Conservation (phyloP, 2,888 invertebrate species). For the Hypercompe scribonia region DNA sequence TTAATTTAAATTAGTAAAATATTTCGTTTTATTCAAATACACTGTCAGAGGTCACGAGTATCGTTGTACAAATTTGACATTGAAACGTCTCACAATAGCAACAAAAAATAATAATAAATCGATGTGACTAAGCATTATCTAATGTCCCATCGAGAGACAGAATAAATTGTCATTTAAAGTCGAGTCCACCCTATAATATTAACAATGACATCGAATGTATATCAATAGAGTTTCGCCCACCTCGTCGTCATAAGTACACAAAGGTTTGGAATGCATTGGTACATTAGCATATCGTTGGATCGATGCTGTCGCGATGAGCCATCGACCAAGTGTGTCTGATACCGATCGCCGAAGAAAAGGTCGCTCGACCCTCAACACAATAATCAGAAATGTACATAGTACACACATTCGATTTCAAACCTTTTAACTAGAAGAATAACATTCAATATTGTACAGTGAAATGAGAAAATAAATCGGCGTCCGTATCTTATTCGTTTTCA, state of each 20-base stretch:
- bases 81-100: slow-evolving; percentile 48
- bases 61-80: slow-evolving; percentile 55
- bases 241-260: slow-evolving; percentile 84
- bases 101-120: slow-evolving; percentile 57
- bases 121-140: slow-evolving; percentile 74
- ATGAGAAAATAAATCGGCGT: slow-evolving; percentile 48
- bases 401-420: slow-evolving; percentile 51
- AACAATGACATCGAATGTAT: slow-evolving; percentile 81
- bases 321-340: slow-evolving; percentile 76
- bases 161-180: slow-evolving; percentile 83
- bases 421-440: slow-evolving; percentile 48
- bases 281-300: slow-evolving; percentile 81
- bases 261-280: slow-evolving; percentile 75
- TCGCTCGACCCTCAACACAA: slow-evolving; percentile 69
- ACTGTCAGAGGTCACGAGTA: slow-evolving; percentile 49
- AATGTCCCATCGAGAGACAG: slow-evolving; percentile 71
- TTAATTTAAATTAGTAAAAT: slow-evolving; percentile 19
- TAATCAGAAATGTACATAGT: slow-evolving; percentile 52
- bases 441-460: slow-evolving; percentile 23
- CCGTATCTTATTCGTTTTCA: slow-evolving; percentile 72
- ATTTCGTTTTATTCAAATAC: slow-evolving; percentile 33
- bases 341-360: slow-evolving; percentile 78
- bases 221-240: slow-evolving; percentile 84
- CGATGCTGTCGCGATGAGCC: slow-evolving; percentile 77
- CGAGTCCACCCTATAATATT: slow-evolving; percentile 77